Percentiles rank a stretch among this genome's conserved stretches.
Evolutionary conservation across 2,113 vertebrate genomes (phyloP).

Genomic region (Petromus typicus): DNA sequence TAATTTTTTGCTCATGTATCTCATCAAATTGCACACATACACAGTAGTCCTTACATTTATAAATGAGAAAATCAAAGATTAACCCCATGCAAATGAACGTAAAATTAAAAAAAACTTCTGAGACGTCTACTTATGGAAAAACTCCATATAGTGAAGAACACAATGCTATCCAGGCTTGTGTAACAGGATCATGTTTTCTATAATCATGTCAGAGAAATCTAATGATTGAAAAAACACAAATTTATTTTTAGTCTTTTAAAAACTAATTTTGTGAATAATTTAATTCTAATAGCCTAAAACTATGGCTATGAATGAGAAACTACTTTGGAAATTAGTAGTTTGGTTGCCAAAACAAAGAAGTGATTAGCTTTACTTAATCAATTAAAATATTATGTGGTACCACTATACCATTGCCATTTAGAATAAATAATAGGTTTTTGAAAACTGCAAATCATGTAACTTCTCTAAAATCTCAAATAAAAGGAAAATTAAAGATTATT

Average conservation of each 20-base stretch:
- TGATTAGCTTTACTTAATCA: slow-evolving; percentile 37
- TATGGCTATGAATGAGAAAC: not conserved
- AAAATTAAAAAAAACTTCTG: not conserved
- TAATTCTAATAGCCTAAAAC: slow-evolving; percentile 19
- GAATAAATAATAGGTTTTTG: slow-evolving; percentile 41
- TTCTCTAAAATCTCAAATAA: slow-evolving; percentile 10
- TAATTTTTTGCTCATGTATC: not conserved
- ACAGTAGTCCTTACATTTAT: not conserved
- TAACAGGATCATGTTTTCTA: not conserved
- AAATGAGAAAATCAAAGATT: not conserved
- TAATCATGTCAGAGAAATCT: not conserved
- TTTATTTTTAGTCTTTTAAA: slow-evolving; percentile 50
- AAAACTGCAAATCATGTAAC: slow-evolving; percentile 29
- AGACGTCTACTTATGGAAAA: not conserved
- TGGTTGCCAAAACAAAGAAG: slow-evolving; percentile 47
- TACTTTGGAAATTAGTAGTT: slow-evolving; percentile 59
- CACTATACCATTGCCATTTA: not conserved
- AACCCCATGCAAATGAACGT: not conserved
- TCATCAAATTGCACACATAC: not conserved
- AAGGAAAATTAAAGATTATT: slow-evolving; percentile 46
- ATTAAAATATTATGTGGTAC: slow-evolving; percentile 40
- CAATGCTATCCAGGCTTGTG: rapidly evolving
- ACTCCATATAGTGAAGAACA: not conserved
- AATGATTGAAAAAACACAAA: not conserved
- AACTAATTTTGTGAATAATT: slow-evolving; percentile 60